Evolutionary conservation across 2,113 vertebrate species (phyloP), one percentile per base, ranked within the genome.

Genomic region (Sapayoa aenigma): DNA sequence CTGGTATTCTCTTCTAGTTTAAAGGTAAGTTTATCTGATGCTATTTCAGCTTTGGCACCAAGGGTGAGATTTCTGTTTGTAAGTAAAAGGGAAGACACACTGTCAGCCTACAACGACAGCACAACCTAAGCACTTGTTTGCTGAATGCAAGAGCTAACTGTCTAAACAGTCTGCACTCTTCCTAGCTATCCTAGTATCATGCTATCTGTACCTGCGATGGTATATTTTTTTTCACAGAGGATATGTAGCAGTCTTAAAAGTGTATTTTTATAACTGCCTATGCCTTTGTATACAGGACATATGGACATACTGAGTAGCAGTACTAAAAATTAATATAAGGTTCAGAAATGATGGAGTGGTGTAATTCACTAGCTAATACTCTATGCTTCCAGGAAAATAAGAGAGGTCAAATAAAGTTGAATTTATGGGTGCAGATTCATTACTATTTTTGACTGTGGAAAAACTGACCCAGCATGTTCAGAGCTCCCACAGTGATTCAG

Each of bases 1-100:
- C 98, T 98, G 19, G 98, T 99, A 0, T 69, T 4, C 0, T 41
- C 0, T 53, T 96, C 73, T 22, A 99, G 98, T 9, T 12, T 3
- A 33, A 97, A 97, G 41, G 98, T 97, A 31, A 97, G 96, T 95
- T 99, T 99, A 66, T 99, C 98, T 24, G 97, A 98, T 4, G 98
- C 98, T 58, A 94, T 98, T 97, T 99, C 99, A 44, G 98, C 96
- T 97, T 99, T 99, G 93, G 99, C 99, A 90, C 99, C 99, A 60
- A 99, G 97, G 91, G 85, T 98, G 74, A 98, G 67, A 94, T 99
- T 99, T 97, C 99, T 99, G 95, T 89, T 89, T 75, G 47, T 46
- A 50, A 92, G 35, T 7, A 92, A 81, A 95, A 97, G 65, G 46
- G 22, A 89, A 90, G 91, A 94, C 25, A 89, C 31, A 33, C 6